Base-by-base conservation (phyloP, 2,888 invertebrate genomes). In the Tenthredo mesomela region DNA sequence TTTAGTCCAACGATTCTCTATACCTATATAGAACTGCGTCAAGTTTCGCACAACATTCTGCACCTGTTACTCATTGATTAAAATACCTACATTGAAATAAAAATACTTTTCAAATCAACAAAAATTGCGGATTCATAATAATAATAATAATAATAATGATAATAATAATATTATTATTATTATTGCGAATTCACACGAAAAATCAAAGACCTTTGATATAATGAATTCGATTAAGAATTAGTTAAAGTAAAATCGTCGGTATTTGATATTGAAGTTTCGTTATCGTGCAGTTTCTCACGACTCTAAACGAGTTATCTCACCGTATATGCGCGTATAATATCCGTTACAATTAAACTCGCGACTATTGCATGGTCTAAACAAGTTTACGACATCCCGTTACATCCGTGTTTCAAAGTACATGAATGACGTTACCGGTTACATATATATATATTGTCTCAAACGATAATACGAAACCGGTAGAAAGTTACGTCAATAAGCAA, bases 351-450 rank as follows among this genome's bases (percentile, higher is more conserved):
- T 50, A 54, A n/a, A 54, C 54, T n/a, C 6, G 7, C 54, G 54
- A 58, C 21, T 58, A 21, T 61, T 25, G 15, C 33, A 67, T 33
- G 80, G n/a, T 80, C 61, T 61, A 80, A 80, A 80, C 80, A 40
- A 58, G 80, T 80, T 80, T 80, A 37, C 61, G 80, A 80, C 80
- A 80, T 80, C 80, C 61, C 61, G 80, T 80, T 80, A 80, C 61
- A 40, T 80, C 80, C 61, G 80, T 61, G 21, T 61, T 61, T n/a
- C 37, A 15, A 61, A 37, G 77, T 33, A 61, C 9, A 40, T 50
- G 21, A n/a, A 40, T 61, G 80, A 80, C 58, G 80, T 37, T 40
- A 33, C 29, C 6, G 58, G 18, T 80, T 61, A 61, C 61, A 77
- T 54, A 54, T 77, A 61, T 61, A 61, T 43, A 77, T 54, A 54